phyloP scores from a whole-genome alignment of 2,113 vertebrate species.

The Apistogramma diplotaenia region DNA sequence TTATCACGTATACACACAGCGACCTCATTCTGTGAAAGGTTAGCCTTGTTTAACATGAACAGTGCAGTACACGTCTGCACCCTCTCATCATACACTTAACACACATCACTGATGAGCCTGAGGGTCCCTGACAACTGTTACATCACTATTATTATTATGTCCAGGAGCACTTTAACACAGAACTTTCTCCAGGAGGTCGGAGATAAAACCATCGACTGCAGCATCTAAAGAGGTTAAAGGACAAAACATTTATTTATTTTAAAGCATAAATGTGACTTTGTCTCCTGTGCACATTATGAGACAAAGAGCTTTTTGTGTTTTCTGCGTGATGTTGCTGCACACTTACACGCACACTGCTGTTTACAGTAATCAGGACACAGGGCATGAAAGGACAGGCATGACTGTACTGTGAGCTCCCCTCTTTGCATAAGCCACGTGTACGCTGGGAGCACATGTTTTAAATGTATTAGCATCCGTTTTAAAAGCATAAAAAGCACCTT shows the following conservation, averaged over 20 bases:
- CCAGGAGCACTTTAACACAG: not conserved
- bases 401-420: not conserved
- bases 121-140: not conserved
- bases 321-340: not conserved
- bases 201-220: not conserved
- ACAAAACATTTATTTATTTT: not conserved
- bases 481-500: no score
- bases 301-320: not conserved
- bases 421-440: not conserved
- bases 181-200: not conserved
- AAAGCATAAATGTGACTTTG: not conserved
- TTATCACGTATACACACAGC: not conserved
- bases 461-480: no score
- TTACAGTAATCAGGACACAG: not conserved
- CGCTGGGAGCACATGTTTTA: fast-evolving
- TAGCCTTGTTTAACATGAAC: not conserved
- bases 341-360: not conserved
- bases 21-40: not conserved
- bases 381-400: fast-evolving
- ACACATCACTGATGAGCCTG: not conserved
- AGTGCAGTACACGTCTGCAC: no score
- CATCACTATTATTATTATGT: not conserved
- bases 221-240: not conserved
- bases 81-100: not conserved
- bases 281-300: no score